A percentile compares a stretch with the other conserved stretches of the same genome.
Evolutionary conservation across 2,113 vertebrate genomes (phyloP).

Genomic region (Electrona antarctica): DNA sequence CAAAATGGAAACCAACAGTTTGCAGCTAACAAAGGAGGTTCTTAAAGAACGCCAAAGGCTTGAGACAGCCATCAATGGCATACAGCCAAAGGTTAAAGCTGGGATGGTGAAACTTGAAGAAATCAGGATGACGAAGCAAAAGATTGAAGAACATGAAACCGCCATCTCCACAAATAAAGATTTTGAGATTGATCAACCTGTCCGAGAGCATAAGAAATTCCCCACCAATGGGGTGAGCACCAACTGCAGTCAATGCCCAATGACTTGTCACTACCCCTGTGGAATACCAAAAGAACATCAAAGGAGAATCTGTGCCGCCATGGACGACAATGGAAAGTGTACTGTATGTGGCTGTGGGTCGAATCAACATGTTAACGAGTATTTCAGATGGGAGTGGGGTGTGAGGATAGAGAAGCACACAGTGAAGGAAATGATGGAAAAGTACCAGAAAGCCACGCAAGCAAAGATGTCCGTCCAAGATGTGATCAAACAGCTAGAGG

Average conservation of each 20-base stretch:
- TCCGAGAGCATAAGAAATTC: conserved; percentile 10
- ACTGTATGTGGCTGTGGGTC: conserved; percentile 43
- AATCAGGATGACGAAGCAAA: conserved; percentile 12
- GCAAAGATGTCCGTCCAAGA: not conserved
- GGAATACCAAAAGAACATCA: conserved; percentile 10
- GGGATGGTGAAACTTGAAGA: conserved; percentile 28
- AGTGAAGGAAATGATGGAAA: conserved; percentile 24
- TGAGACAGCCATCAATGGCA: not conserved
- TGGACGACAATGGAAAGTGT: conserved; percentile 16
- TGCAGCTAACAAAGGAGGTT: conserved; percentile 1
- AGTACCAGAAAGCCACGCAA: conserved; percentile 29
- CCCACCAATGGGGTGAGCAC: conserved; percentile 40
- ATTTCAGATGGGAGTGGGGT: conserved; percentile 44
- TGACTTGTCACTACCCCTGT: conserved; percentile 62
- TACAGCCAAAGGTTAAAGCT: conserved; percentile 8
- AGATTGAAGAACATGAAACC: conserved; percentile 23
- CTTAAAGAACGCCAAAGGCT: not conserved
- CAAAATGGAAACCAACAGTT: conserved; percentile 1
- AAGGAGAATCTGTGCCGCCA: conserved; percentile 31
- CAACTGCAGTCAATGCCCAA: conserved; percentile 59
- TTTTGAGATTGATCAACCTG: conserved; percentile 42
- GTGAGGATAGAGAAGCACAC: conserved; percentile 33
- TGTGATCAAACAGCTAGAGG: not conserved
- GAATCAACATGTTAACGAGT: conserved; percentile 42
- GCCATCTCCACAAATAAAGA: conserved; percentile 16